phyloP scores from a whole-genome alignment of 2,888 invertebrate genomes.

The Stenodera caucasica region DNA sequence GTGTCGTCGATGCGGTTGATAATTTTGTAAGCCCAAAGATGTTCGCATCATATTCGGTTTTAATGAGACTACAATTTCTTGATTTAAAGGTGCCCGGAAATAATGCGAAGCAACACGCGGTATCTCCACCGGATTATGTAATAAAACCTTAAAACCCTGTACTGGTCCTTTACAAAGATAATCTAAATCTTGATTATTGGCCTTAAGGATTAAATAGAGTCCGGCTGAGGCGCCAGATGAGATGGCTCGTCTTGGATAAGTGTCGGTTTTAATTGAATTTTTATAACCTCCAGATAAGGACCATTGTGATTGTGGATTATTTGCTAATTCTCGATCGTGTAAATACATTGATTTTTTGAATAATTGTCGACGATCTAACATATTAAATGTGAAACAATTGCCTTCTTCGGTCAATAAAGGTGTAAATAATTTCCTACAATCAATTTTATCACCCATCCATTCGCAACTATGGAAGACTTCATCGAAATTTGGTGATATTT shows the following conservation, averaged over 20 bases:
- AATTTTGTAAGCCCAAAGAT: constrained; percentile 63
- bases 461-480: constrained; percentile 29
- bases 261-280: not conserved
- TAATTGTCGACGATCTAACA: constrained; percentile 56
- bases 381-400: constrained; percentile 71
- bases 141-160: constrained; percentile 14
- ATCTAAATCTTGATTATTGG: not conserved
- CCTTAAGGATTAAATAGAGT: not conserved
- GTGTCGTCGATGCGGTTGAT: constrained; percentile 63
- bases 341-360: no score
- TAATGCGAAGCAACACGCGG: constrained; percentile 67
- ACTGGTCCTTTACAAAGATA: not conserved
- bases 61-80: constrained; percentile 67
- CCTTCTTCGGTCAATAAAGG: constrained; percentile 70
- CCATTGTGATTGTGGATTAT: no score
- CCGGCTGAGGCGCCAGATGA: not conserved
- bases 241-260: not conserved
- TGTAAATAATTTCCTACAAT: constrained; percentile 37
- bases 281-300: constrained; percentile 19
- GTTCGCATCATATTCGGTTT: constrained; percentile 72
- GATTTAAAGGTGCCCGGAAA: constrained; percentile 67
- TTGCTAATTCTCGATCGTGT: not conserved
- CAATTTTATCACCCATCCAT: constrained; percentile 38
- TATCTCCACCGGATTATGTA: constrained; percentile 52
- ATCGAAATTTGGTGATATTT: constrained; percentile 11